Conservation (phyloP, 2,113 vertebrate species). For the Dicaeum eximium region DNA sequence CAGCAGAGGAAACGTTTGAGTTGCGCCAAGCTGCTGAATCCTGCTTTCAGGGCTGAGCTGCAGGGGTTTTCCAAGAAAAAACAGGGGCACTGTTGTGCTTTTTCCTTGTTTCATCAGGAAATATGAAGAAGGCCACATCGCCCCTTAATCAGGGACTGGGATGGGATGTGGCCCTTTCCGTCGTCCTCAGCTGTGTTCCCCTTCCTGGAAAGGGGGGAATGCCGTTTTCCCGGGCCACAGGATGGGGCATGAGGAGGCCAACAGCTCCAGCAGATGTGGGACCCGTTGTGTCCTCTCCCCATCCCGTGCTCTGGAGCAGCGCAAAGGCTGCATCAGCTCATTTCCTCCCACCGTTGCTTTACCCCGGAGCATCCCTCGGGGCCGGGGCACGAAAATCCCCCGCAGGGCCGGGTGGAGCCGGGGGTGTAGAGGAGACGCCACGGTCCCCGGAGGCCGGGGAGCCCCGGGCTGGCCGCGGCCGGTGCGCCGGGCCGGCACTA, state of each 20-base stretch:
- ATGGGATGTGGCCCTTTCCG: too few species aligned
- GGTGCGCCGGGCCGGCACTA: constrained; percentile 44
- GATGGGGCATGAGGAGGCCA: neutral
- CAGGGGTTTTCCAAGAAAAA: neutral
- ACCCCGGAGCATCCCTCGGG: neutral
- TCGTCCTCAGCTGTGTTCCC: neutral
- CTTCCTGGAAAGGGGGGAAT: accelerated
- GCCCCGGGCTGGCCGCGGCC: neutral
- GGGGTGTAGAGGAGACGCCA: neutral
- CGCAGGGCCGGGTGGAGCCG: neutral
- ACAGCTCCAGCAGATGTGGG: neutral
- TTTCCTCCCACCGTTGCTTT: neutral
- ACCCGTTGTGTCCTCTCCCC: accelerated
- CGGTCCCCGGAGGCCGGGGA: neutral
- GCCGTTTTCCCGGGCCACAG: neutral
- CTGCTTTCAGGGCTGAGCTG: constrained; percentile 2
- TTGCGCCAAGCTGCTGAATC: neutral
- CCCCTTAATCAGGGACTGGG: neutral
- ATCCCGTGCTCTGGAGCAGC: too few species aligned
- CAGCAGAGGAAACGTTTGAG: neutral
- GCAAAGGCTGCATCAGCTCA: neutral
- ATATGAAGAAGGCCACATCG: neutral
- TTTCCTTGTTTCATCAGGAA: neutral
- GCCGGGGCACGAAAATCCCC: neutral
- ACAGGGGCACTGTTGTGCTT: neutral